phyloP scores from a whole-genome alignment of 2,797 vertebrate species.

The Parauchenoglanis ngamensis region DNA sequence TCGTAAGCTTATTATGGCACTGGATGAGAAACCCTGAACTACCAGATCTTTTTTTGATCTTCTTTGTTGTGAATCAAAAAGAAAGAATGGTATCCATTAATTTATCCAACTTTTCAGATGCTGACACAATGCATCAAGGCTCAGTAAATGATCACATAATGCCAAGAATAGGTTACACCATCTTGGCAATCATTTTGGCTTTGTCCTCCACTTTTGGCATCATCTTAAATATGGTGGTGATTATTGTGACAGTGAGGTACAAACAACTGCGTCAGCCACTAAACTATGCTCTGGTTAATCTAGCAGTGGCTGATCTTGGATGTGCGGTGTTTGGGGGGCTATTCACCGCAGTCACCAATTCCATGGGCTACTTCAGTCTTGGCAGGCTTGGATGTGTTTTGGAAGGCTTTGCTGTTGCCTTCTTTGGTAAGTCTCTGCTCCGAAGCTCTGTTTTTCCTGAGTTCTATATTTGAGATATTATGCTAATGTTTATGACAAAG shows the following conservation, averaged over 20 bases:
- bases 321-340: conserved; percentile 80
- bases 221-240: conserved; percentile 77
- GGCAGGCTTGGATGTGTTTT: conserved; percentile 80
- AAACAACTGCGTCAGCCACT: conserved; percentile 81
- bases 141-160: conserved; percentile 56
- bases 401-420: conserved; percentile 84
- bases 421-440: conserved; percentile 80
- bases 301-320: conserved; percentile 84
- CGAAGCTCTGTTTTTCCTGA: not conserved
- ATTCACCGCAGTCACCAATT: conserved; percentile 77
- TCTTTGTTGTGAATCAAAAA: not conserved
- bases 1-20: conserved; percentile 3
- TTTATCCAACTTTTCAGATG: not conserved
- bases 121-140: not conserved
- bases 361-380: conserved; percentile 84
- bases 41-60: not conserved
- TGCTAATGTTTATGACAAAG: not conserved
- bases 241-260: conserved; percentile 80
- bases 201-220: conserved; percentile 65
- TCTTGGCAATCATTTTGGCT: conserved; percentile 67
- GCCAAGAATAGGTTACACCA: conserved; percentile 62
- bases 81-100: conserved; percentile 23
- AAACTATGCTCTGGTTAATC: conserved; percentile 84
- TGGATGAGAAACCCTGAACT: not conserved
- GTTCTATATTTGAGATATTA: not conserved